Evolutionary conservation across 1,140 invertebrate species (phyloP).

Genomic region (Leptinotarsa defecta): DNA sequence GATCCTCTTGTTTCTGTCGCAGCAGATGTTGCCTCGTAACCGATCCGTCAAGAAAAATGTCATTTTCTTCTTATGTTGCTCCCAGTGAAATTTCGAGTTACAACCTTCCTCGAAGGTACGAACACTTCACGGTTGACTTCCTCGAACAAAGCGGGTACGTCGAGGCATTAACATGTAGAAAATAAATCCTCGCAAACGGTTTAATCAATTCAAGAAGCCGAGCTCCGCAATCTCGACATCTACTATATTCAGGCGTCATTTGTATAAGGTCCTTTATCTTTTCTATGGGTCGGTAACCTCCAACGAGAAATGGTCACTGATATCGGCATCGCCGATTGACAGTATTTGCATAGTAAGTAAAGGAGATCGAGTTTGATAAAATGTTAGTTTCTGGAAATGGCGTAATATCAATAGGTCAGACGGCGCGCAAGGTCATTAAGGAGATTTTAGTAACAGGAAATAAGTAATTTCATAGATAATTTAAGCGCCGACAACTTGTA

Average conservation of each 20-base stretch:
- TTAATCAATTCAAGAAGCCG: slow-evolving; percentile 3
- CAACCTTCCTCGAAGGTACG: not conserved
- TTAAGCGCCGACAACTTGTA: too few relatives aligned
- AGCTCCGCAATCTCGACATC: slow-evolving; percentile 1
- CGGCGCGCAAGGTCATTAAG: too few relatives aligned
- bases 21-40: too few relatives aligned
- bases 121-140: slow-evolving; percentile 1
- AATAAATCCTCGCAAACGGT: not conserved
- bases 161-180: slow-evolving; percentile 8
- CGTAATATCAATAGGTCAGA: too few relatives aligned
- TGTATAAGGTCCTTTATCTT: slow-evolving; percentile 8
- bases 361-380: too few relatives aligned
- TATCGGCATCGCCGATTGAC: not conserved
- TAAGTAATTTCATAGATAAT: too few relatives aligned
- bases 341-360: not conserved
- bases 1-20: too few relatives aligned
- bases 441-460: too few relatives aligned
- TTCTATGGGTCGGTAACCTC: slow-evolving; percentile 3
- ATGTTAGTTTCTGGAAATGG: too few relatives aligned
- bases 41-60: too few relatives aligned
- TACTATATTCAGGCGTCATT: slow-evolving; percentile 3
- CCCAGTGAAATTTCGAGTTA: not conserved
- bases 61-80: too few relatives aligned
- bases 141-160: not conserved
- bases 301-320: not conserved